These are phyloP conservation scores for Pseudanteris insignis DNA, from an alignment of 2,888 invertebrate species.

Conservation along the genomic window DNA sequence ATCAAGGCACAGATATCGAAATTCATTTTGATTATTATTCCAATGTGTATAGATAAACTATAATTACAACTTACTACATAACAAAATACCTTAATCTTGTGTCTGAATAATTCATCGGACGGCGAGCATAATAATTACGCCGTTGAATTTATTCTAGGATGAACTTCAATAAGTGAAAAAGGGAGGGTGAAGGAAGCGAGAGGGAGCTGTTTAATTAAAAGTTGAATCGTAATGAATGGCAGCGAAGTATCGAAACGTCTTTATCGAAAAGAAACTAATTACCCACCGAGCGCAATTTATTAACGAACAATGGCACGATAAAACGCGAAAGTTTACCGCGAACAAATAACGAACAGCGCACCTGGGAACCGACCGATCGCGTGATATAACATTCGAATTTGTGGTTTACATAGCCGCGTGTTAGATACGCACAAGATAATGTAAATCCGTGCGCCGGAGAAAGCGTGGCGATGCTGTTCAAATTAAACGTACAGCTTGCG, in stretches of 20 bases:
- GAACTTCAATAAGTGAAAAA: too few species aligned
- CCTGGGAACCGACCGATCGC: conserved; percentile 15
- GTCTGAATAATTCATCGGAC: too few species aligned
- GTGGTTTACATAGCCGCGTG: conserved; percentile 23
- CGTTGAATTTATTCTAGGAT: too few species aligned
- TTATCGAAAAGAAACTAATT: neutral
- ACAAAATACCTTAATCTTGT: too few species aligned
- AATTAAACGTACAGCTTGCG: conserved; percentile 22
- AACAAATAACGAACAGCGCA: conserved; percentile 20
- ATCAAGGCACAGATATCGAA: too few species aligned
- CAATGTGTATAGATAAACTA: too few species aligned
- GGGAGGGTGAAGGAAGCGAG: too few species aligned
- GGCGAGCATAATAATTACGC: too few species aligned
- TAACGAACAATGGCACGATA: conserved; percentile 5
- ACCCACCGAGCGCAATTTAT: conserved; percentile 6
- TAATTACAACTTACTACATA: too few species aligned
- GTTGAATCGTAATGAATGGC: too few species aligned
- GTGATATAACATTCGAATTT: conserved; percentile 19
- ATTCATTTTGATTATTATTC: too few species aligned
- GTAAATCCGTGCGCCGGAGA: conserved; percentile 30
- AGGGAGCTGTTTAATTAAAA: too few species aligned
- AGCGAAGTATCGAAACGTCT: neutral
- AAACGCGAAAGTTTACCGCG: conserved; percentile 16
- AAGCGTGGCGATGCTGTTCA: conserved; percentile 36
- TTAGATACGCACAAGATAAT: conserved; percentile 38